A percentile compares a stretch with the other conserved stretches of the same genome.
phyloP scores from a whole-genome alignment of 2,113 vertebrate genomes.

The Reinhardtius hippoglossoides region DNA sequence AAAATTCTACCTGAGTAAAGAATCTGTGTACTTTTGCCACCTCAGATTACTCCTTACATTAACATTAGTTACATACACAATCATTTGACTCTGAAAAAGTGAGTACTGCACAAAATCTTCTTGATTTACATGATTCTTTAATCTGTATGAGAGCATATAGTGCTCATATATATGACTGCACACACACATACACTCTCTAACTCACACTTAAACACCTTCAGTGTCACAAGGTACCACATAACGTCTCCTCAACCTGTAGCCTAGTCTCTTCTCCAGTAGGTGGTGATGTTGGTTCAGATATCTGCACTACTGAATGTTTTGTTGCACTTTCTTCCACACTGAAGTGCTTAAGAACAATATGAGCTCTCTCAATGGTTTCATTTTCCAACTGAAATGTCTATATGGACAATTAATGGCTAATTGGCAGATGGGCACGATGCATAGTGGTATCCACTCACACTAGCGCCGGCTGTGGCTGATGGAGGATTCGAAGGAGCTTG shows the following conservation, averaged over 20 bases:
- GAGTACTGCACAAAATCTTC: too few relatives aligned
- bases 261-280: constrained; percentile 48
- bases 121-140: too few relatives aligned
- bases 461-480: constrained; percentile 23
- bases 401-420: constrained; percentile 50
- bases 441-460: constrained; percentile 33
- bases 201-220: not conserved
- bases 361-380: constrained; percentile 17
- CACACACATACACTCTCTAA: constrained; percentile 11
- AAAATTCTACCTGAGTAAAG: too few relatives aligned
- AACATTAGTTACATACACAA: too few relatives aligned
- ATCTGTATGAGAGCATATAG: not conserved
- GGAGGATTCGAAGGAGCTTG: constrained; percentile 15
- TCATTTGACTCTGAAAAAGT: too few relatives aligned
- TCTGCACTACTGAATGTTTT: not conserved
- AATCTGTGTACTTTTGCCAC: too few relatives aligned
- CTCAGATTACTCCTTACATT: too few relatives aligned
- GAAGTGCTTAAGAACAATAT: constrained; percentile 11
- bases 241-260: constrained; percentile 1
- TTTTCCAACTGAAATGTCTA: constrained; percentile 40
- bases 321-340: not conserved
- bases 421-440: constrained; percentile 37
- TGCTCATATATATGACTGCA: not conserved
- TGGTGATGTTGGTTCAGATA: constrained; percentile 49
- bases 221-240: not conserved